Conservation (phyloP, 2,797 vertebrate genomes). For the Argya squamiceps region DNA sequence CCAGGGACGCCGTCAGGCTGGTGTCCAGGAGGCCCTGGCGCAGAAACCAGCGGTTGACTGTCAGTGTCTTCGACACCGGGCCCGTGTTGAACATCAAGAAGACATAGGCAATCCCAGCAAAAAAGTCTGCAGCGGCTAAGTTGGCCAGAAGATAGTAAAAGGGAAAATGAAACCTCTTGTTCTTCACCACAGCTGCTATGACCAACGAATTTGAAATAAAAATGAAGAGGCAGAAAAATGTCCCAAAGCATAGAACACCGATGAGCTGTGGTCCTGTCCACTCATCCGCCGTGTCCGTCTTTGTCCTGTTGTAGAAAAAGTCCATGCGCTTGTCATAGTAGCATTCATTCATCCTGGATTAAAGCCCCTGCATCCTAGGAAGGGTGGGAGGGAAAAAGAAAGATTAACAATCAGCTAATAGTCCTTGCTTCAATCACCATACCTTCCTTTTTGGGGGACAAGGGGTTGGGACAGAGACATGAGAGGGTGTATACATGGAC, state of each 20-base stretch:
- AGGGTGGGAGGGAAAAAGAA: not conserved
- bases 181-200: constrained; percentile 91
- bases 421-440: not conserved
- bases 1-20: constrained; percentile 91
- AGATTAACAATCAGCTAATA: not conserved
- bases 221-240: constrained; percentile 93
- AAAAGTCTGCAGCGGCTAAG: constrained; percentile 93
- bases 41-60: constrained; percentile 89
- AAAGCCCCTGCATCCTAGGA: constrained; percentile 73
- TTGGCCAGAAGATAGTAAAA: constrained; percentile 97
- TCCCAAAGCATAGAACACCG: constrained; percentile 86
- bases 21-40: constrained; percentile 93
- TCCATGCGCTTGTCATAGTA: constrained; percentile 86
- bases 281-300: constrained; percentile 72
- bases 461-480: fast-evolving
- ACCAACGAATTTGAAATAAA: constrained; percentile 92
- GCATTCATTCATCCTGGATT: constrained; percentile 85
- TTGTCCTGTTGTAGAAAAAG: constrained; percentile 91
- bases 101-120: constrained; percentile 94
- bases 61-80: constrained; percentile 80
- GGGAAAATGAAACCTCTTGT: constrained; percentile 93
- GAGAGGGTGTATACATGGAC: fast-evolving
- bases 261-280: constrained; percentile 83
- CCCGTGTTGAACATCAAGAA: constrained; percentile 98
- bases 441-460: not conserved